A percentile compares a stretch with the other conserved stretches of the same genome.
These are phyloP conservation scores for Terrapene triunguis DNA, from an alignment of 2,113 vertebrate genomes.

Conservation along the genomic window DNA sequence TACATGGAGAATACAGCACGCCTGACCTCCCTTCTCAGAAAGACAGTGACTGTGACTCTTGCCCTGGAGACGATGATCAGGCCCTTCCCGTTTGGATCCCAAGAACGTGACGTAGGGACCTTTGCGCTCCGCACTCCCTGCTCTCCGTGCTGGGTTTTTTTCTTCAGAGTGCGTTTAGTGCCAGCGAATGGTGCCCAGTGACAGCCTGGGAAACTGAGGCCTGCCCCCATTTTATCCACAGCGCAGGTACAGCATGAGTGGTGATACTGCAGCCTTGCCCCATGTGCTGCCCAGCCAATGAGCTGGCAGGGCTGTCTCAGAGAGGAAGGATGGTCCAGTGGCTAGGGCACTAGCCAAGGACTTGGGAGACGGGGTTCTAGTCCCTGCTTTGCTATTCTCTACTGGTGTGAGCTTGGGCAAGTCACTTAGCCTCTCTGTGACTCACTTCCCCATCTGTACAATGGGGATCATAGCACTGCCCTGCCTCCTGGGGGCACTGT, in stretches of 20 bases:
- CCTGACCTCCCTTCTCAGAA: fast-evolving
- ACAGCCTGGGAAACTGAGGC: too few relatives aligned
- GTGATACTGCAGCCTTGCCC: not conserved
- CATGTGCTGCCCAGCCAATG: too few relatives aligned
- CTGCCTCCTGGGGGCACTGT: too few relatives aligned
- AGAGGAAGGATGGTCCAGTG: too few relatives aligned
- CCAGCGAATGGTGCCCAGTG: fast-evolving
- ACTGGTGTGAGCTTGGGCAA: too few relatives aligned
- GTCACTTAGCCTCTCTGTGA: not conserved
- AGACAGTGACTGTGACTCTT: fast-evolving
- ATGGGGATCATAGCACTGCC: too few relatives aligned
- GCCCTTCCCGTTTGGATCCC: not conserved
- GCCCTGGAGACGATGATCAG: fast-evolving
- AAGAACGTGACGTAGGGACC: fast-evolving
- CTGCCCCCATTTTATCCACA: not conserved
- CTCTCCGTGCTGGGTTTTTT: not conserved
- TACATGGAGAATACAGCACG: fast-evolving
- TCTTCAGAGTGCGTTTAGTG: not conserved
- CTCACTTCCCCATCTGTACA: not conserved
- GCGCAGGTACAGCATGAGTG: not conserved
- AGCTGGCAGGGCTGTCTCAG: too few relatives aligned
- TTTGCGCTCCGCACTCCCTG: not conserved
- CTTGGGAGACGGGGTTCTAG: too few relatives aligned
- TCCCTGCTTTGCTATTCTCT: too few relatives aligned
- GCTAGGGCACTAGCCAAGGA: too few relatives aligned